Conservation (phyloP, 2,113 vertebrate species). For the Ivindomyrus marchei region DNA sequence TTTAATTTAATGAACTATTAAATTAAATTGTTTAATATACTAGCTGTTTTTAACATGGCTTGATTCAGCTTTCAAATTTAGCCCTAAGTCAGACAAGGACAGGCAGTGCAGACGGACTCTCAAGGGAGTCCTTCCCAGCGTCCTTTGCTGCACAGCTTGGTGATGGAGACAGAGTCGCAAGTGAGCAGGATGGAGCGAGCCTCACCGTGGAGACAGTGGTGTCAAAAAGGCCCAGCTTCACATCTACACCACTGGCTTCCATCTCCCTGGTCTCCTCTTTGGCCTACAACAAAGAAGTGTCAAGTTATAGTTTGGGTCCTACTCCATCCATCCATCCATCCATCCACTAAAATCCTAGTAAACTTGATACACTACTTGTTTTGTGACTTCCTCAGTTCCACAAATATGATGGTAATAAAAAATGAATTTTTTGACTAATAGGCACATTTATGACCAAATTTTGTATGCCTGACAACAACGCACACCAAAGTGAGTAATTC, state of each 20-base stretch:
- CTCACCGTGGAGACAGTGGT: constrained; percentile 13
- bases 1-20: not conserved
- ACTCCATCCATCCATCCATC: not conserved
- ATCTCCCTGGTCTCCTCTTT: constrained; percentile 10
- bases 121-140: not conserved
- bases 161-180: not conserved
- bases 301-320: not conserved
- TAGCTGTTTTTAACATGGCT: not conserved
- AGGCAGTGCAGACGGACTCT: not conserved
- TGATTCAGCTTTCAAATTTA: not conserved
- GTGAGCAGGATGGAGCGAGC: not conserved
- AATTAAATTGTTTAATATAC: not conserved
- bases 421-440: not conserved
- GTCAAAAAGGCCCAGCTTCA: constrained; percentile 9
- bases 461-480: not conserved
- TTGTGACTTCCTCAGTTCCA: not conserved
- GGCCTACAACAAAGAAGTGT: not conserved
- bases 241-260: not conserved
- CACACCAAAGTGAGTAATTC: not conserved
- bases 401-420: not conserved
- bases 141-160: not conserved
- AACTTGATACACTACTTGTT: not conserved
- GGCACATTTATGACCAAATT: not conserved
- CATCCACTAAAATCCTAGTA: not conserved
- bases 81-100: not conserved